Base-by-base conservation (phyloP, 2,797 vertebrate genomes). In the Ptychobarbus kaznakovi region DNA sequence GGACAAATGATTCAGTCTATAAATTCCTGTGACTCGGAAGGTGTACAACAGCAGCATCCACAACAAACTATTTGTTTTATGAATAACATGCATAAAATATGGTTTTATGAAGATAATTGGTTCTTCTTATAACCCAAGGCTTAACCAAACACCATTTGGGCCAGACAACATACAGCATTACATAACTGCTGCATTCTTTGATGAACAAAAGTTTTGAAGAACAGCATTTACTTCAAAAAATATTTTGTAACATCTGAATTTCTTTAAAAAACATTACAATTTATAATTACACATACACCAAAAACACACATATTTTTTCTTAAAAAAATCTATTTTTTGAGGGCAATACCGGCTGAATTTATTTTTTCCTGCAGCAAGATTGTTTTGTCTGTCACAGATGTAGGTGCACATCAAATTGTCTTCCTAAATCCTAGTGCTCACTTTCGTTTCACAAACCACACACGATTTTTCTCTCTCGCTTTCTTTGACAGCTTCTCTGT, bases 401-500 rank as follows among this genome's bases (percentile, higher is more conserved):
- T 46, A 82, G 40, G 38, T 46, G 40, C 40, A 74, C 53, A 77
- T 74, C 25, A 82, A 16, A 73, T 40, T 76, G 32, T 76, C 72
- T 83, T 65, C 15, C 44, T 66, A 66, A 83, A 76, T 53, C 58
- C 58, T 83, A 46, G 25, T 49, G 38, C 80, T 82, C 32, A 56
- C 15, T 42, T 74, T 49, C 12, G 22, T 74, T 83, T 75, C 58
- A 63, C 58, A 76, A 75, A 83, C 81, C 80, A 73, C 80, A 72
- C 68, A n/a, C 25, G 2, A 49, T 51, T 76, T 66, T 42, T 42
- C 53, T 77, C 42, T 63, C 72, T 22, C 13, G 6, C 46, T 51
- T 28, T 49, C 15, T 49, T 22, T 76, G 72, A 65, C 73, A 65
- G 72, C 44, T 63, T 76, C 22, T 75, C 56, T 75, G 81, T 82